Conservation (phyloP, 2,888 invertebrate genomes). For the Craniophora ligustri region DNA sequence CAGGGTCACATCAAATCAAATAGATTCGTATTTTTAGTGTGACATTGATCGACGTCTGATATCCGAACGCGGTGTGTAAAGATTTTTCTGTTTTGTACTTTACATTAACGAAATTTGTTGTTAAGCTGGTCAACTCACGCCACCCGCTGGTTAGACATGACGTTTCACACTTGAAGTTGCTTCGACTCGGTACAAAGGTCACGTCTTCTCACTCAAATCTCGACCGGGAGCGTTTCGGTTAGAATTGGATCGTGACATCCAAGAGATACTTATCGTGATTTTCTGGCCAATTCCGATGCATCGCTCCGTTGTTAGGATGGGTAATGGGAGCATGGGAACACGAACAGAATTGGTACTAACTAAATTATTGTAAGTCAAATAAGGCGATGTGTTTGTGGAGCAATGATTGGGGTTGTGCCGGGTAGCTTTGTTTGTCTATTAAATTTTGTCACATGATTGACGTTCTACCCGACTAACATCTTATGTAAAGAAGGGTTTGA, state of each 20-base stretch:
- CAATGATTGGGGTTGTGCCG: conserved; percentile 72
- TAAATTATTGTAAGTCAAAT: conserved; percentile 84
- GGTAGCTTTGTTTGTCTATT: conserved; percentile 69
- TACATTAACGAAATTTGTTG: conserved; percentile 69
- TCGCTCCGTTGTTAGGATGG: conserved; percentile 76
- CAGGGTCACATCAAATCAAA: conserved; percentile 73
- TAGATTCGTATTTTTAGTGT: conserved; percentile 66
- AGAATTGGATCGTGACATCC: conserved; percentile 87
- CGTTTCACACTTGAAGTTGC: conserved; percentile 84
- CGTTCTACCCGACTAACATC: conserved; percentile 53
- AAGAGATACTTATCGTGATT: conserved; percentile 87
- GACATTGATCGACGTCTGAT: conserved; percentile 86
- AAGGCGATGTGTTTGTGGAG: conserved; percentile 76
- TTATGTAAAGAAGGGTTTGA: conserved; percentile 43
- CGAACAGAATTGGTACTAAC: conserved; percentile 72
- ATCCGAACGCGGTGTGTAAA: conserved; percentile 70
- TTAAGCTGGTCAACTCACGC: conserved; percentile 71
- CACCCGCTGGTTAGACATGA: conserved; percentile 84
- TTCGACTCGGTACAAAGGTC: conserved; percentile 80
- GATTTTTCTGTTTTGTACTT: conserved; percentile 70
- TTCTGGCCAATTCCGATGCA: conserved; percentile 86
- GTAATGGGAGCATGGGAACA: conserved; percentile 87
- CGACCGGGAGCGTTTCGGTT: conserved; percentile 82
- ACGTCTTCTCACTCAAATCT: conserved; percentile 86
- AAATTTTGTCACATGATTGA: conserved; percentile 70